phyloP scores from a whole-genome alignment of 2,113 vertebrate species.

The Thalassarche chlororhynchos region DNA sequence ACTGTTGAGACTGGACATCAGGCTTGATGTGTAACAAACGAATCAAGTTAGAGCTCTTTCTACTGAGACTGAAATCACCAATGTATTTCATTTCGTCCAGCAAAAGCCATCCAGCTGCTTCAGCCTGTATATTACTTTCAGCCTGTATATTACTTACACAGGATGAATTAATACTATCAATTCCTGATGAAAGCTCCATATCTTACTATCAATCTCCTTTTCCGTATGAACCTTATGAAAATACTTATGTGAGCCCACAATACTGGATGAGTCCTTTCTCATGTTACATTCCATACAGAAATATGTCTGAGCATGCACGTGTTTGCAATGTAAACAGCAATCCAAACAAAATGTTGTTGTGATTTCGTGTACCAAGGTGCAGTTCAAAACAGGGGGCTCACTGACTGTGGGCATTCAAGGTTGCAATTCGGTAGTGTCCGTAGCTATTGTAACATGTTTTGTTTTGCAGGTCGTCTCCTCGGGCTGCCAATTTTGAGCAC shows the following conservation, averaged over 20 bases:
- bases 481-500: neutral
- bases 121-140: neutral
- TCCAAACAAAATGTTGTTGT: neutral
- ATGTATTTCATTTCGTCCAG: neutral
- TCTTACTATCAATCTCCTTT: neutral
- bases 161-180: neutral
- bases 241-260: neutral
- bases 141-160: neutral
- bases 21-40: neutral
- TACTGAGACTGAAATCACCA: neutral
- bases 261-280: neutral
- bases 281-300: neutral
- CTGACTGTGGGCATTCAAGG: neutral
- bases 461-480: neutral
- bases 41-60: neutral
- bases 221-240: neutral
- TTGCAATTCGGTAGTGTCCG: fast-evolving
- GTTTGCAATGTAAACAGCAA: neutral
- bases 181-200: neutral
- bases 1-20: neutral
- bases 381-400: neutral
- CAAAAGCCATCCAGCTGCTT: neutral
- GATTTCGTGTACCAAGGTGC: neutral
- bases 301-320: neutral
- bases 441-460: neutral